Conservation (phyloP, 2,888 invertebrate species). For the Acronicta aceris region DNA sequence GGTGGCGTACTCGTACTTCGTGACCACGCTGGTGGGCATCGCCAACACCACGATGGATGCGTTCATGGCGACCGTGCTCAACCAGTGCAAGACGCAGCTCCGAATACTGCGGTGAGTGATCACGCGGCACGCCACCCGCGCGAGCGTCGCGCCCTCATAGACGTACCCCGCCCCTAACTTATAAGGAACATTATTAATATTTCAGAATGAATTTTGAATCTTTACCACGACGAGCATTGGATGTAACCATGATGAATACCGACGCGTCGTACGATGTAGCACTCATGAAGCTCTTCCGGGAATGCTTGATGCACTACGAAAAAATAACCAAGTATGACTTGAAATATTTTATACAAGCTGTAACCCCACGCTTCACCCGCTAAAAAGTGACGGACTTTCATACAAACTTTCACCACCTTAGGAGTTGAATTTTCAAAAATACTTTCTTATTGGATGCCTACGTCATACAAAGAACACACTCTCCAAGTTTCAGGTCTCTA, state of each 20-base stretch:
- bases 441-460: too few relatives aligned
- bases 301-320: constrained; percentile 71
- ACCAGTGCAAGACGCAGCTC: constrained; percentile 78
- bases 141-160: background rate
- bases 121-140: too few relatives aligned
- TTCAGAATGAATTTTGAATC: constrained; percentile 70
- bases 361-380: too few relatives aligned
- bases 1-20: constrained; percentile 78
- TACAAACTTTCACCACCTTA: too few relatives aligned
- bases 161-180: too few relatives aligned
- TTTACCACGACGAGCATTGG: constrained; percentile 63
- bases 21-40: constrained; percentile 80
- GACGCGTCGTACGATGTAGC: constrained; percentile 52
- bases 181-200: constrained; percentile 12
- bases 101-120: constrained; percentile 71
- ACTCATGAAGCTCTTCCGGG: constrained; percentile 62
- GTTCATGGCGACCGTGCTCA: constrained; percentile 78
- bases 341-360: background rate
- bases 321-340: constrained; percentile 67
- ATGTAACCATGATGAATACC: constrained; percentile 24
- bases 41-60: constrained; percentile 87
- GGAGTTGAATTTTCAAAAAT: too few relatives aligned
- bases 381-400: too few relatives aligned
- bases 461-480: too few relatives aligned
- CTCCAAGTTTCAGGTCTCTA: too few relatives aligned